Percentiles rank a stretch among this genome's conserved stretches.
These are phyloP conservation scores for Vanessa cardui DNA, from an alignment of 2,888 invertebrate genomes.

Conservation along the genomic window DNA sequence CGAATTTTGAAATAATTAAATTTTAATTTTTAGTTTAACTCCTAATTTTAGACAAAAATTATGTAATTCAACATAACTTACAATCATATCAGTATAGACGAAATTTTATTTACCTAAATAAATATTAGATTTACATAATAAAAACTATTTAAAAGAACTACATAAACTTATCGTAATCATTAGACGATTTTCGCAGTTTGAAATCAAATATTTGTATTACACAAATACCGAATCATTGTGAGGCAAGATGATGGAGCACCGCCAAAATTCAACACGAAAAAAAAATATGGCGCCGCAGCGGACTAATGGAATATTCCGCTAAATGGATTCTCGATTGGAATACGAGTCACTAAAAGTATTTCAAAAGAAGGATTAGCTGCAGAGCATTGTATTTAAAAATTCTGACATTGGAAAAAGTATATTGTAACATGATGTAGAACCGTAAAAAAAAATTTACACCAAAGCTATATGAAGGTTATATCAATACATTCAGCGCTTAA, in stretches of 20 bases:
- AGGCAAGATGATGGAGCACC: slow-evolving; percentile 23
- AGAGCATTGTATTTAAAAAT: slow-evolving; percentile 13
- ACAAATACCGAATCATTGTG: slow-evolving; percentile 22
- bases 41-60: too few relatives aligned
- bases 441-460: too few relatives aligned
- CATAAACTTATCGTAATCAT: neutral
- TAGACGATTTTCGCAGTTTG: neutral
- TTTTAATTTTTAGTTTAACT: too few relatives aligned
- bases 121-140: too few relatives aligned
- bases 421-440: neutral
- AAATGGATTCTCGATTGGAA: slow-evolving; percentile 48
- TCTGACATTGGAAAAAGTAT: neutral
- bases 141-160: too few relatives aligned
- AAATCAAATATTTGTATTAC: slow-evolving; percentile 20
- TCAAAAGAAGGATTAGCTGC: slow-evolving; percentile 6
- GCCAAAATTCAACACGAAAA: slow-evolving; percentile 29
- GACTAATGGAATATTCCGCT: slow-evolving; percentile 52
- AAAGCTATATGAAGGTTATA: too few relatives aligned
- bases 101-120: too few relatives aligned
- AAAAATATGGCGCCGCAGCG: slow-evolving; percentile 25
- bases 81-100: too few relatives aligned
- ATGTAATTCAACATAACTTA: too few relatives aligned
- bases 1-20: too few relatives aligned
- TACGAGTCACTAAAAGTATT: slow-evolving; percentile 23
- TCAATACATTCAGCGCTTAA: too few relatives aligned